Percentiles rank a stretch among this genome's conserved stretches.
Conservation (phyloP, 2,888 invertebrate genomes). For the Cancer borealis region DNA sequence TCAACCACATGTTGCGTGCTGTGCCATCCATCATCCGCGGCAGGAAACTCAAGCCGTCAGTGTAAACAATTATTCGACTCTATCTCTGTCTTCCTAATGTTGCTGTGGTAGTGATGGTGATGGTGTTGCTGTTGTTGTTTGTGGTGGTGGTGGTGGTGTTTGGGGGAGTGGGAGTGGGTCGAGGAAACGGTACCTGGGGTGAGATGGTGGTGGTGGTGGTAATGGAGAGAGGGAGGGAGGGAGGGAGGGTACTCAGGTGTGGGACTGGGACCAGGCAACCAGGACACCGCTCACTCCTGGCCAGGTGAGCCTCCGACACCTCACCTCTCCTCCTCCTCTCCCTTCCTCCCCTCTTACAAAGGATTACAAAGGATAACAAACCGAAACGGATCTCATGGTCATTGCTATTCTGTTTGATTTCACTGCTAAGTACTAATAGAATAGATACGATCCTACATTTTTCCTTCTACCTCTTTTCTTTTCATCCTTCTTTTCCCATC, state of each 20-base stretch:
- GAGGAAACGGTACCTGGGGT: not conserved
- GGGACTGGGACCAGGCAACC: constrained; percentile 28
- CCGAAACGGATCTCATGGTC: too few species aligned
- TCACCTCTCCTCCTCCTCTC: not conserved
- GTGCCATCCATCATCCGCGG: constrained; percentile 37
- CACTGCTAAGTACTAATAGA: too few species aligned
- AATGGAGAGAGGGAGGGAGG: not conserved
- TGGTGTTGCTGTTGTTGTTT: not conserved
- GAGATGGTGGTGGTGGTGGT: not conserved
- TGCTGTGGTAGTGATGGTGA: not conserved
- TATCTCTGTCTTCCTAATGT: not conserved
- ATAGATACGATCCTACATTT: too few species aligned
- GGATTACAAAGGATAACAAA: too few species aligned
- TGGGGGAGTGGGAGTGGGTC: constrained; percentile 3
- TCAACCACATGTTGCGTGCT: constrained; percentile 26
- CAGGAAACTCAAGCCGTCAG: constrained; percentile 24
- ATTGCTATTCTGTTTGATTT: too few species aligned
- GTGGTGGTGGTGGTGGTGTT: not conserved
- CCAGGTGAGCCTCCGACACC: constrained; percentile 43
- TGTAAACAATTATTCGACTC: constrained; percentile 7
- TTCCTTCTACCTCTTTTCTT: not conserved
- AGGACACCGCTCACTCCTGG: constrained; percentile 35
- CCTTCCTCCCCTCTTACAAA: too few species aligned
- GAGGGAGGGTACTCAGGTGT: constrained; percentile 7
- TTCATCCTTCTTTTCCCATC: not conserved